Conservation (phyloP, 1,140 invertebrate genomes). For the Anastrepha obliqua region DNA sequence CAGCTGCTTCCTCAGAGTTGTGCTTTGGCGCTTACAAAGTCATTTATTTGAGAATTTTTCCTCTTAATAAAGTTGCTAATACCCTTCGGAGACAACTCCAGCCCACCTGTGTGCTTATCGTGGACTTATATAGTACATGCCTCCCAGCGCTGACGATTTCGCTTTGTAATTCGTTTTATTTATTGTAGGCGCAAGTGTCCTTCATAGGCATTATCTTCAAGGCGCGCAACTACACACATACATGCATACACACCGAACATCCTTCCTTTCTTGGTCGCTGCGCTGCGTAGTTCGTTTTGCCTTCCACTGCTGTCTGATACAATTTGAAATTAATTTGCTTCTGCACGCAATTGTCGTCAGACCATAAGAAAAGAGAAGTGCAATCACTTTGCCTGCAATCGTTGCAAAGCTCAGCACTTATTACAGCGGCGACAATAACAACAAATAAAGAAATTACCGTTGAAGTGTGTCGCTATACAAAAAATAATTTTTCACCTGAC, state of each 20-base stretch:
- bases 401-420: background rate
- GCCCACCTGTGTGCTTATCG: conserved; percentile 11
- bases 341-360: conserved; percentile 51
- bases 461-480: conserved; percentile 15
- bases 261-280: background rate
- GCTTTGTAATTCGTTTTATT: conserved; percentile 51
- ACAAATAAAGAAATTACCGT: background rate
- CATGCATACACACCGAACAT: background rate
- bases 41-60: conserved; percentile 31
- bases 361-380: conserved; percentile 22
- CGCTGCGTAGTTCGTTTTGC: background rate
- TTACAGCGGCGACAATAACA: background rate
- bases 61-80: conserved; percentile 35
- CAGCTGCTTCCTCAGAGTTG: background rate
- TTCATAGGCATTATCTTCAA: background rate
- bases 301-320: background rate
- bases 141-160: background rate
- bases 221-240: background rate
- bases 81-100: background rate
- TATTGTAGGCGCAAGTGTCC: conserved; percentile 37
- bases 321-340: conserved; percentile 52
- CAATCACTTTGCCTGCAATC: conserved; percentile 25
- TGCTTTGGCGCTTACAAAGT: conserved; percentile 4
- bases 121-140: background rate
- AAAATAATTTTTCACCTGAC: conserved; percentile 47